phyloP scores from a whole-genome alignment of 2,113 vertebrate genomes.

The Abramis brama region DNA sequence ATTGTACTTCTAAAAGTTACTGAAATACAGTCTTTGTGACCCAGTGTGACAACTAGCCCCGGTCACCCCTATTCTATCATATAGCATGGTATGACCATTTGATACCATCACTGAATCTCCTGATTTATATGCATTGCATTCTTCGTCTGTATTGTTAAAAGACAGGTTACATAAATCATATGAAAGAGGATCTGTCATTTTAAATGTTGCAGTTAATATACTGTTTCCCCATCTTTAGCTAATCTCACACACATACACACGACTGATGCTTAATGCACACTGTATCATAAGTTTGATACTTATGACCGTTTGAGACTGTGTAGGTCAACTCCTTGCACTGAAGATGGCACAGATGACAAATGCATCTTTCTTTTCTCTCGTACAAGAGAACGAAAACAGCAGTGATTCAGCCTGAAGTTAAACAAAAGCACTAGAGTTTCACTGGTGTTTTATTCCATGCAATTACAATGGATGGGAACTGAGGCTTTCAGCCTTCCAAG shows the following conservation, averaged over 20 bases:
- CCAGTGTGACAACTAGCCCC: background rate
- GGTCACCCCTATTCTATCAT: background rate
- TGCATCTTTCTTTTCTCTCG: background rate
- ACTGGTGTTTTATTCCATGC: background rate
- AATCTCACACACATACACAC: background rate
- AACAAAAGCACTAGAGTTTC: background rate
- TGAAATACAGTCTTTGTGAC: background rate
- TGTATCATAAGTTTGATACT: background rate
- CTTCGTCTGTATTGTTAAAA: background rate
- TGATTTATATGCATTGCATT: background rate
- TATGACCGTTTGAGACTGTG: background rate
- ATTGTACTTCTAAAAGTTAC: too few species aligned
- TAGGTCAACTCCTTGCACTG: background rate
- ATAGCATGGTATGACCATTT: too few species aligned
- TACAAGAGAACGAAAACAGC: background rate
- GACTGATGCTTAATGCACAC: background rate
- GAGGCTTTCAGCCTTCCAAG: background rate
- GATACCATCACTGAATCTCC: background rate
- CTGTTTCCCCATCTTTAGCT: background rate
- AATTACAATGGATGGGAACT: background rate
- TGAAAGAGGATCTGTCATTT: background rate
- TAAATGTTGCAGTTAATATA: background rate
- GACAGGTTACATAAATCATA: background rate
- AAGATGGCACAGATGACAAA: slow-evolving; percentile 9
- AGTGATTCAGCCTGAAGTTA: background rate